phyloP scores from a whole-genome alignment of 2,797 vertebrate species.

The Poliocrania exsul region DNA sequence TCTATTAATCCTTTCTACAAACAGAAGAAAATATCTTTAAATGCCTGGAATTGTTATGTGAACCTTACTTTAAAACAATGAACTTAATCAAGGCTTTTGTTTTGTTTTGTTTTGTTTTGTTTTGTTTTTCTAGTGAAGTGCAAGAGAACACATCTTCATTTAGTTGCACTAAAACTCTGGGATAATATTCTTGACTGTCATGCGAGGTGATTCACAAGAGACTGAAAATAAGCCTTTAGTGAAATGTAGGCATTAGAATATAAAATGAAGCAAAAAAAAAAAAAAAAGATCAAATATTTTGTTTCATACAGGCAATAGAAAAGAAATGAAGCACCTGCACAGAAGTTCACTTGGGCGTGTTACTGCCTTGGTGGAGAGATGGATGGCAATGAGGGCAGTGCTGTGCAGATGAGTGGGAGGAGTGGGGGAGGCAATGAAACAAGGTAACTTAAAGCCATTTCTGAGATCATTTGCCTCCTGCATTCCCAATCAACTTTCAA shows the following conservation, averaged over 20 bases:
- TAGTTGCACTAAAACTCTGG: not conserved
- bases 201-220: not conserved
- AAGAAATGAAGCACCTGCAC: not conserved
- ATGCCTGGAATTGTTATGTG: not conserved
- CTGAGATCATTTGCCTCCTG: conserved; percentile 6
- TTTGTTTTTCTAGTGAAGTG: not conserved
- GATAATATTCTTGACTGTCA: not conserved
- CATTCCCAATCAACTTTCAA: not conserved
- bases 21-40: not conserved
- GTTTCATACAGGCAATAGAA: not conserved
- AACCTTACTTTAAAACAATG: not conserved
- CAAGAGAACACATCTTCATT: not conserved
- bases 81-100: not conserved
- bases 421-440: not conserved
- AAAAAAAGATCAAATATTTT: not conserved
- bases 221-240: not conserved
- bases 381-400: not conserved
- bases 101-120: not conserved
- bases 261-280: not conserved
- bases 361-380: not conserved
- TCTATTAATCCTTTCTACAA: not conserved
- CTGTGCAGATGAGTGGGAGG: conserved; percentile 45
- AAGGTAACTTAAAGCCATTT: not conserved
- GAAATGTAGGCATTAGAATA: not conserved
- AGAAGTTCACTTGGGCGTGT: not conserved